Evolutionary conservation across 2,113 vertebrate species (phyloP).

Genomic region (Pluvianellus socialis): DNA sequence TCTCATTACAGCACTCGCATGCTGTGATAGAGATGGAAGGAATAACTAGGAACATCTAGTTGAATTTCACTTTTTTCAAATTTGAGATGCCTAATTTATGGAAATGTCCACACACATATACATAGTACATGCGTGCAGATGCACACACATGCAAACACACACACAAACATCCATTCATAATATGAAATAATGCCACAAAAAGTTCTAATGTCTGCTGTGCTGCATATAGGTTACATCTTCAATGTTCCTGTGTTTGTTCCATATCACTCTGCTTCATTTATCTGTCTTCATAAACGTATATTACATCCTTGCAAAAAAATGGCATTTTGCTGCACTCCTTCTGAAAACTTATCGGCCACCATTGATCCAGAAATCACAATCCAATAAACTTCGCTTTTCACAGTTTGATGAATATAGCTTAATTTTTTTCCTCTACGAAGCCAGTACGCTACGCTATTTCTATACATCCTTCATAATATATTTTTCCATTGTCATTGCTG

Average conservation of each 20-base stretch:
- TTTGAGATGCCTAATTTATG: not conserved
- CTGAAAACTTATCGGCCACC: not conserved
- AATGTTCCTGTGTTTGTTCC: not conserved
- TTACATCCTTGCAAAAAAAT: not conserved
- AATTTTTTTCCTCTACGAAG: not conserved
- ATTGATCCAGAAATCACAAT: not conserved
- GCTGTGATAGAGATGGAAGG: not conserved
- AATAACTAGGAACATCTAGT: not conserved
- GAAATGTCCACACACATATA: not conserved
- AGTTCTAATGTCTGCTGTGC: not conserved
- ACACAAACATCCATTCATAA: not conserved
- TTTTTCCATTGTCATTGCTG: not conserved
- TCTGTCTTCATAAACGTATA: not conserved
- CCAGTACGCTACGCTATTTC: not conserved
- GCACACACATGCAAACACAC: not conserved
- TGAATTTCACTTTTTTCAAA: not conserved
- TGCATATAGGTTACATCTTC: not conserved
- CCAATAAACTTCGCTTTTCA: not conserved
- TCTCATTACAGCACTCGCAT: not conserved
- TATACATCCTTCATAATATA: not conserved
- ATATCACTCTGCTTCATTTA: not conserved
- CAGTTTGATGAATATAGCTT: not conserved
- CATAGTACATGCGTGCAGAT: not conserved
- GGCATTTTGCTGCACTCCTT: not conserved
- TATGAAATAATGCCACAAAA: not conserved